These are phyloP conservation scores for Cepaea hortensis DNA, from an alignment of 2,888 invertebrate genomes.

Conservation along the genomic window DNA sequence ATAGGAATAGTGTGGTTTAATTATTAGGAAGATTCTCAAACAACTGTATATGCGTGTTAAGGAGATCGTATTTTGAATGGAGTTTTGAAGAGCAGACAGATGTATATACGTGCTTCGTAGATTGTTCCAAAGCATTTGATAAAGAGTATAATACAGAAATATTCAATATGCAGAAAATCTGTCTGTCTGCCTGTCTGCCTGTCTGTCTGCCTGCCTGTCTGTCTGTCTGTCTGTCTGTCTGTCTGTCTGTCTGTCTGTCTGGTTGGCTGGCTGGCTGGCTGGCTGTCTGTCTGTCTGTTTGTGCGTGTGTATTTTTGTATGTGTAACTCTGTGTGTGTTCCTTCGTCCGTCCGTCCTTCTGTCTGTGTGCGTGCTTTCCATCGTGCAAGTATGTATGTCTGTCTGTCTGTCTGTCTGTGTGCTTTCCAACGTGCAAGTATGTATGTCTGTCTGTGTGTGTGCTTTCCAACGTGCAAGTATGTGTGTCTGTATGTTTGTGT, in stretches of 20 bases:
- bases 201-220: not conserved
- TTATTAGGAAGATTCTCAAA: no score
- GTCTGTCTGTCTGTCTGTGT: not conserved
- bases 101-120: no score
- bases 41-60: no score
- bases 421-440: no score
- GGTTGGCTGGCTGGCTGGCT: slow-evolving; percentile 8
- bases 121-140: no score
- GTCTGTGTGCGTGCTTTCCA: not conserved
- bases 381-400: not conserved
- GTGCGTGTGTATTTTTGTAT: not conserved
- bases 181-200: not conserved
- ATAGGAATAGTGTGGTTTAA: no score
- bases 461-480: no score
- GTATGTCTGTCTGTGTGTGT: no score
- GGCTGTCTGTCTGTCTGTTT: not conserved
- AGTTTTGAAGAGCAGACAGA: no score
- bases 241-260: slow-evolving; percentile 28
- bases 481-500: no score
- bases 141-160: no score
- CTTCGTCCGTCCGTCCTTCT: not conserved
- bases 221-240: not conserved
- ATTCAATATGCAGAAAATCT: not conserved
- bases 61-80: no score
- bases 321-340: not conserved